These are phyloP conservation scores for Habroteleia sp. DNA, from an alignment of 2,888 invertebrate species.

Conservation along the genomic window DNA sequence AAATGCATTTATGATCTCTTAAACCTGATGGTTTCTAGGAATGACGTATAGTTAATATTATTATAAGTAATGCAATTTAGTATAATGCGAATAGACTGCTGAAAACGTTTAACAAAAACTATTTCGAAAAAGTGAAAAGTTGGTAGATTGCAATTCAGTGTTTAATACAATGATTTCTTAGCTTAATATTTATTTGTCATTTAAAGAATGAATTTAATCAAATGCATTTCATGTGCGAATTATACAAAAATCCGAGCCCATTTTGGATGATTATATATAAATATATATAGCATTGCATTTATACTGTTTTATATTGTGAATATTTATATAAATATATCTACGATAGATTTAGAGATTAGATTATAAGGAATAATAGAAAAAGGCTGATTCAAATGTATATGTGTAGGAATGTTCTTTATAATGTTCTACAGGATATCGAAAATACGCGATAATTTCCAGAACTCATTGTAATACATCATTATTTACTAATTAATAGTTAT, in stretches of 20 bases:
- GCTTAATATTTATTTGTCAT: conserved; percentile 33
- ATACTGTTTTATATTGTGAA: conserved; percentile 65
- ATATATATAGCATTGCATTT: conserved; percentile 60
- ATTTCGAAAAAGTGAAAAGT: neutral
- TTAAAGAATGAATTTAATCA: conserved; percentile 14
- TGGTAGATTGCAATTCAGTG: neutral
- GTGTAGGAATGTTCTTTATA: conserved; percentile 33
- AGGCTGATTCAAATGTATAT: conserved; percentile 68
- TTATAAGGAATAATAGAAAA: conserved; percentile 66
- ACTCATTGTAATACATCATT: conserved; percentile 10
- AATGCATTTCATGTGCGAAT: conserved; percentile 8
- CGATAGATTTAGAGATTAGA: no score
- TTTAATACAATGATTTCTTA: conserved; percentile 5
- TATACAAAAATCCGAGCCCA: conserved; percentile 11
- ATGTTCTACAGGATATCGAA: conserved; percentile 6
- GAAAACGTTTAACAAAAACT: conserved; percentile 4
- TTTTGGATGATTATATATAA: conserved; percentile 26
- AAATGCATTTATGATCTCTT: conserved; percentile 57
- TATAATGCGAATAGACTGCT: conserved; percentile 11
- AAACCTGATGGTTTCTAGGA: conserved; percentile 34
- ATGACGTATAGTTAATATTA: conserved; percentile 21
- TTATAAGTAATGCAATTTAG: conserved; percentile 20
- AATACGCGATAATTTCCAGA: neutral
- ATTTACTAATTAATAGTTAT: neutral
- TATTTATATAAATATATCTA: conserved; percentile 53